phyloP scores from a whole-genome alignment of 2,113 vertebrate genomes.

The Periophthalmus modestus region DNA sequence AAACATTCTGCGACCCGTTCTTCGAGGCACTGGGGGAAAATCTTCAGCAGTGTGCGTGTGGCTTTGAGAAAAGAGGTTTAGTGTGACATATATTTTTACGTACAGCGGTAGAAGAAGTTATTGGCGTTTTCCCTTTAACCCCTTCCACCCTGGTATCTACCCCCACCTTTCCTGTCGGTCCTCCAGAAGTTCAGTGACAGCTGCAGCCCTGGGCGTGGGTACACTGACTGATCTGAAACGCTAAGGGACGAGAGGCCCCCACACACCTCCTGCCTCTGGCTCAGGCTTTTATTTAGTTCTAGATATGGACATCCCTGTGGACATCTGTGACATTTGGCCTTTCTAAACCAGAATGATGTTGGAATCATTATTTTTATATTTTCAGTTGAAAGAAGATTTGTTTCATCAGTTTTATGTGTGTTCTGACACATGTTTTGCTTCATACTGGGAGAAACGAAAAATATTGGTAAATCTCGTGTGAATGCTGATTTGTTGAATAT shows the following conservation, averaged over 20 bases:
- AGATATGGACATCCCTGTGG: slow-evolving; percentile 25
- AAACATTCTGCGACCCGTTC: slow-evolving; percentile 94
- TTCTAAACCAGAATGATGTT: slow-evolving; percentile 16
- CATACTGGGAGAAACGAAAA: no score
- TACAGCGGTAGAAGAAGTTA: slow-evolving; percentile 34
- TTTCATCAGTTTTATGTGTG: slow-evolving; percentile 10
- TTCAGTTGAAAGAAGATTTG: slow-evolving; percentile 1
- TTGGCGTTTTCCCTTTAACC: slow-evolving; percentile 27
- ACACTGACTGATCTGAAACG: slow-evolving; percentile 50
- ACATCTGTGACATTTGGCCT: slow-evolving; percentile 25
- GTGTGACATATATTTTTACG: slow-evolving; percentile 51
- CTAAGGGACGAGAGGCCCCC: slow-evolving; percentile 13
- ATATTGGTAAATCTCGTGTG: no score
- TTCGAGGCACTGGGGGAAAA: slow-evolving; percentile 88
- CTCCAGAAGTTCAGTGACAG: slow-evolving; percentile 56
- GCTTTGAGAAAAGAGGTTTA: slow-evolving; percentile 85
- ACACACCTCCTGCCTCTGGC: slow-evolving; percentile 4
- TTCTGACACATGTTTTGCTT: not conserved
- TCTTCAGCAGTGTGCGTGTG: slow-evolving; percentile 86
- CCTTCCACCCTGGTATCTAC: slow-evolving; percentile 9
- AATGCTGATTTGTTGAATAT: no score
- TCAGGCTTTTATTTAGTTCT: slow-evolving; percentile 28
- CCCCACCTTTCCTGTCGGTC: slow-evolving; percentile 34
- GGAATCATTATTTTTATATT: slow-evolving; percentile 9
- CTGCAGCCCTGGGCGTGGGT: slow-evolving; percentile 42